Evolutionary conservation across 2,888 invertebrate genomes (phyloP), one percentile per base, ranked within the genome.

Genomic region (Agonopterix alstromeriana): DNA sequence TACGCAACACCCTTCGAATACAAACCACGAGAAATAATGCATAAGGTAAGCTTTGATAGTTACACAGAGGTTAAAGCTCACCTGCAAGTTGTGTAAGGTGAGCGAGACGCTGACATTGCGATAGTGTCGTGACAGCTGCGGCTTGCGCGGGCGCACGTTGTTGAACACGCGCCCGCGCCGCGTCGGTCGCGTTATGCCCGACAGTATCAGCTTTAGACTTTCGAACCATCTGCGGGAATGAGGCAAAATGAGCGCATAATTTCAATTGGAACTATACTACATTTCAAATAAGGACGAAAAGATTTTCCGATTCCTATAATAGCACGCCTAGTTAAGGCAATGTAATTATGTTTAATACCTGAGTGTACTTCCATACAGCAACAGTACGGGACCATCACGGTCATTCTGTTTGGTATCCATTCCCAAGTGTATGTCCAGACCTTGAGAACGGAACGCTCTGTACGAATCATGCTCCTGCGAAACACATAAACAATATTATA

Each of bases 101-200:
- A 98, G 91, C 5, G 95, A 93, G 3, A 98, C 85, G 71, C 97
- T 93, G 36, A 98, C 93, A 65, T 94, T 94, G 58, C 95, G 93
- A 73, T 95, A 97, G 78, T 99, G 99, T 0, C 99, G 91, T 59
- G 97, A 97, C 3, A 99, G 90, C 61, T 98, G 98, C 54, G 94
- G 94, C 76, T 98, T 98, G 48, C 95, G 91, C 10, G 96, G 95
- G 9, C 95, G 91, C 45, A 94, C 91, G 71, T 96, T 96, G 53
- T 93, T 91, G 80, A 99, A 99, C 36, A 98, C 91, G 0, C 92
- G 91, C 0, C 99, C 99, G 60, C 99, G 92, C 8, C 96, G 92
- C 0, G 98, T 98, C 0, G 99, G 98, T 1, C 99, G 92, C 1
- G 99, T 98, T 0, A 98, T 96, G 0, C 95, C 95, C 0, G 97